Conservation (phyloP, 2,888 invertebrate genomes). For the Epicampocera succincta region DNA sequence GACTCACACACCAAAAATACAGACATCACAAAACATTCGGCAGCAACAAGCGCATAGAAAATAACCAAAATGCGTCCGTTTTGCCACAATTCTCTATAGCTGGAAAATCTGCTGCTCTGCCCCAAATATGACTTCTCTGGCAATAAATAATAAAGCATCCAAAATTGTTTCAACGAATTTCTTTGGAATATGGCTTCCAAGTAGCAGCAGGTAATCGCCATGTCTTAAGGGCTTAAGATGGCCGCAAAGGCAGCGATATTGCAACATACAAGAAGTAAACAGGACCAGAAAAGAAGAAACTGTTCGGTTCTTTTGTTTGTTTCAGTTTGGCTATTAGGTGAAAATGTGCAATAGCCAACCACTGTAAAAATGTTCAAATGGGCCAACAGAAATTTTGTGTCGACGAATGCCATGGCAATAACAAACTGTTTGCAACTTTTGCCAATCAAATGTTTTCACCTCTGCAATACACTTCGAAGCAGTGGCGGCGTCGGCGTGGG, state of each 20-base stretch:
- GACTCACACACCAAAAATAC: slow-evolving; percentile 30
- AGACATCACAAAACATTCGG: slow-evolving; percentile 60
- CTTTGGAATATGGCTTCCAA: slow-evolving; percentile 71
- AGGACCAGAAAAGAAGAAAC: slow-evolving; percentile 70
- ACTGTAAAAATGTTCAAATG: slow-evolving; percentile 75
- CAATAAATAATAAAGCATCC: slow-evolving; percentile 67
- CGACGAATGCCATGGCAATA: slow-evolving; percentile 20
- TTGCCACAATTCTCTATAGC: slow-evolving; percentile 60
- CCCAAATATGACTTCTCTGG: slow-evolving; percentile 6
- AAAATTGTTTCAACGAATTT: slow-evolving; percentile 70
- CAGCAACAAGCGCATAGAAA: slow-evolving; percentile 67
- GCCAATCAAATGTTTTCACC: neutral
- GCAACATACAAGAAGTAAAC: slow-evolving; percentile 67
- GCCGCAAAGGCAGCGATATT: slow-evolving; percentile 39
- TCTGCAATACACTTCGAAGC: neutral
- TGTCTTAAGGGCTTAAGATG: slow-evolving; percentile 67
- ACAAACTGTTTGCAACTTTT: slow-evolving; percentile 3
- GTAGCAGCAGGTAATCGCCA: slow-evolving; percentile 74
- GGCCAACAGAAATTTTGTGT: slow-evolving; percentile 65
- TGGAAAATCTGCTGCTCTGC: neutral
- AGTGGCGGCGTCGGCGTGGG: no score
- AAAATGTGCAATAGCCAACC: slow-evolving; percentile 74
- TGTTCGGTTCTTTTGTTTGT: slow-evolving; percentile 22
- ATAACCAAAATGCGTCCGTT: slow-evolving; percentile 71
- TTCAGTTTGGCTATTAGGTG: slow-evolving; percentile 63